Evolutionary conservation across 2,888 invertebrate species (phyloP).

Genomic region (Plusia festucae): DNA sequence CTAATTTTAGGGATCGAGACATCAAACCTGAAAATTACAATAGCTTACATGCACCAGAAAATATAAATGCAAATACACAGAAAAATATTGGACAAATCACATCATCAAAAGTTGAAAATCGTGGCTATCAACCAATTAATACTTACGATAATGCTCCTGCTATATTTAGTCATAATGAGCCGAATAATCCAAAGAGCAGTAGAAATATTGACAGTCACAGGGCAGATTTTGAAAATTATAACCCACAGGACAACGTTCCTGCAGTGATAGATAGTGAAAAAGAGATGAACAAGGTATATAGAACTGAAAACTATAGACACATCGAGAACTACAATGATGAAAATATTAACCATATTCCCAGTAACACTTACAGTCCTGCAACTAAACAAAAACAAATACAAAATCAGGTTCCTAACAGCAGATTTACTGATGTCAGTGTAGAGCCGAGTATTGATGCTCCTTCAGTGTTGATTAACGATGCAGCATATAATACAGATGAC

Average conservation of each 20-base stretch:
- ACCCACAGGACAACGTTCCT: background rate
- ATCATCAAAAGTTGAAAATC: too few species aligned
- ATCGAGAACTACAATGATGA: background rate
- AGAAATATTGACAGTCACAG: constrained; percentile 3
- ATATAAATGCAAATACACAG: background rate
- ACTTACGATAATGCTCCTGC: constrained; percentile 22
- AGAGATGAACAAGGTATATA: background rate
- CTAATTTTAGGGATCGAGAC: background rate
- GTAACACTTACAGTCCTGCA: background rate
- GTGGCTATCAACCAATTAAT: constrained; percentile 10
- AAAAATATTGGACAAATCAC: background rate
- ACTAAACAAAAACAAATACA: background rate
- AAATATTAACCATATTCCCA: background rate
- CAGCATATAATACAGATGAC: background rate
- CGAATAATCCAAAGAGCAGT: background rate
- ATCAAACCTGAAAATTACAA: too few species aligned
- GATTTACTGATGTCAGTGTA: background rate
- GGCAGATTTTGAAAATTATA: background rate
- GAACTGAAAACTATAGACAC: background rate
- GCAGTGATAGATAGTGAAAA: background rate
- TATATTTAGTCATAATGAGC: background rate
- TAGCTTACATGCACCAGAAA: background rate
- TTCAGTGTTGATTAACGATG: background rate
- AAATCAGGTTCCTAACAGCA: background rate
- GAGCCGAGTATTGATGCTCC: background rate